A percentile compares a stretch with the other conserved stretches of the same genome.
Conservation (phyloP, 2,113 vertebrate genomes). For the Percopsis transmontana region DNA sequence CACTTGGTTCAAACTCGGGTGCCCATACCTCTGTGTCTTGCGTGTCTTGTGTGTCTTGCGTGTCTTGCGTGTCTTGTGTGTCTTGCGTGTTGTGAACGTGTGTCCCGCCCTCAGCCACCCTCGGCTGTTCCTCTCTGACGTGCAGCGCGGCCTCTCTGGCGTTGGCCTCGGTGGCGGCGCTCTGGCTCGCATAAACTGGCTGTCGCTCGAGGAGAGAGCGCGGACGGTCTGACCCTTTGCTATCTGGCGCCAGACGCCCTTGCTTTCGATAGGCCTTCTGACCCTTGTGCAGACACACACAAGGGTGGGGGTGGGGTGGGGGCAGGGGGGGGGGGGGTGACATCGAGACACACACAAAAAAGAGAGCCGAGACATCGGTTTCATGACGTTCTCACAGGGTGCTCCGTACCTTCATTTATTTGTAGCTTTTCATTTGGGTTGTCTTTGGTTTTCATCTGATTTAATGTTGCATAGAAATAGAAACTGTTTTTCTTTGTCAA, state of each 20-base stretch:
- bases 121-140: constrained; percentile 86
- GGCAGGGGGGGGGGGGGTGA: constrained; percentile 29
- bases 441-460: constrained; percentile 39
- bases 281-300: constrained; percentile 75
- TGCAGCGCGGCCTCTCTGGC: constrained; percentile 88
- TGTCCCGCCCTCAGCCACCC: constrained; percentile 80
- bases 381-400: constrained; percentile 72
- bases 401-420: constrained; percentile 71
- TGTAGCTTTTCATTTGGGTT: constrained; percentile 53
- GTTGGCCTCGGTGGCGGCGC: constrained; percentile 85
- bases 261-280: constrained; percentile 74
- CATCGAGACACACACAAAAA: constrained; percentile 39
- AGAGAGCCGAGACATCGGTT: constrained; percentile 66
- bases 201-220: constrained; percentile 48
- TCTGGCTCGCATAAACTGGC: constrained; percentile 89
- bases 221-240: constrained; percentile 61
- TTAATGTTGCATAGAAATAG: constrained; percentile 37
- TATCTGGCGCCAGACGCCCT: constrained; percentile 52
- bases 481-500: background rate
- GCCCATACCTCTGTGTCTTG: background rate
- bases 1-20: constrained; percentile 36
- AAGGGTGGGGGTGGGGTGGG: constrained; percentile 36
- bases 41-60: constrained; percentile 63
- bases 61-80: constrained; percentile 62
- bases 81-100: constrained; percentile 51